A percentile compares a stretch with the other conserved stretches of the same genome.
These are phyloP conservation scores for Thryonomys swinderianus DNA, from an alignment of 2,113 vertebrate genomes.

Conservation along the genomic window DNA sequence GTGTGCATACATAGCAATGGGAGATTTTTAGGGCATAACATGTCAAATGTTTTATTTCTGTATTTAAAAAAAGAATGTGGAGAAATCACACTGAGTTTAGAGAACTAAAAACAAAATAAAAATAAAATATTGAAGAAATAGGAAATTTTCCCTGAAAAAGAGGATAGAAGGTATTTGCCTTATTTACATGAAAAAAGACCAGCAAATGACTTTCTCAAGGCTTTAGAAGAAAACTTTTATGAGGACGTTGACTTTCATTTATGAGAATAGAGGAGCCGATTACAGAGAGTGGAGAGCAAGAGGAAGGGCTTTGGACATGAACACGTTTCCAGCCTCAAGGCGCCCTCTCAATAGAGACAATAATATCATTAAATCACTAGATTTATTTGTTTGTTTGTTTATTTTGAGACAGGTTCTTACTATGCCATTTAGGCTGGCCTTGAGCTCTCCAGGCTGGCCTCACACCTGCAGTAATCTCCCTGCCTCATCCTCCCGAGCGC, in stretches of 20 bases:
- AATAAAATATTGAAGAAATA: constrained; percentile 11
- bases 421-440: too few species aligned
- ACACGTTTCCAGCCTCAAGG: background rate
- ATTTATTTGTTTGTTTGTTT: background rate
- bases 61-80: background rate
- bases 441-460: too few species aligned
- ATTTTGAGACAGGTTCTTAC: too few species aligned
- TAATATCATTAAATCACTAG: background rate
- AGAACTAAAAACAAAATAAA: constrained; percentile 4
- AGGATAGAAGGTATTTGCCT: background rate
- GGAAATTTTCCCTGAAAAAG: background rate
- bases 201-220: background rate
- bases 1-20: background rate
- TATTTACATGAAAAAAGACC: background rate
- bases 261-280: background rate
- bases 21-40: background rate
- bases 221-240: background rate
- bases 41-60: background rate
- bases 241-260: background rate
- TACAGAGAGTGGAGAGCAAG: background rate
- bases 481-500: too few species aligned
- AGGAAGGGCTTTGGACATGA: background rate
- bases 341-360: background rate
- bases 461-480: too few species aligned
- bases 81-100: constrained; percentile 50